Evolutionary conservation across 2,113 vertebrate species (phyloP), one percentile per base, ranked within the genome.

Genomic region (Cnemophilus loriae): DNA sequence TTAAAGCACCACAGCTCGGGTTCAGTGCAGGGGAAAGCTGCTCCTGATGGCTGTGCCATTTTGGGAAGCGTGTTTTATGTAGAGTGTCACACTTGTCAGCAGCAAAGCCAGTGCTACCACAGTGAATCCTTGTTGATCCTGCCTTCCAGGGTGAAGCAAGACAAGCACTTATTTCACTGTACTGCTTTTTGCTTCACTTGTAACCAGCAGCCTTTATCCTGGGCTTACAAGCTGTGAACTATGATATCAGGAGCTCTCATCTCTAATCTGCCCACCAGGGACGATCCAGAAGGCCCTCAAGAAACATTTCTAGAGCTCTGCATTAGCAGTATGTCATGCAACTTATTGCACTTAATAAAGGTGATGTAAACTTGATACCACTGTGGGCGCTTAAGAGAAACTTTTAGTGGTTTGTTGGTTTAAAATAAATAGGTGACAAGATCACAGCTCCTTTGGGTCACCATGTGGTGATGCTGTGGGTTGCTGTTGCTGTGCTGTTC

Each of bases 61-160:
- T 95, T 67, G 76, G 85, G 75, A 77, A 87, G 57, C 81, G 33
- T 8, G 1, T 68, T 87, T 91, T 79, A 46, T 56, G 42, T 39
- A 26, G 59, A 56, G 32, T 65, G 69, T 87, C 67, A 71, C 77
- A 61, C 60, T 79, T 76, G 77, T 94, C 89, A 84, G 80, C 80
- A 76, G 85, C 76, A 92, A 60, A 92, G 79, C 67, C 67, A 57
- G 28, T 2, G 2, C 90, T 79, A 18, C 49, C 78, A 32, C 69
- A 26, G 84, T 13, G 70, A 65, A 93, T 82, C 88, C 79, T 49
- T 33, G 88, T 37, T 92, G 94, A 92, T 88, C 88, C 71, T 94
- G 83, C 92, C 85, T 93, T 88, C 67, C 63, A 79, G 75, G 73
- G 55, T 42, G 82, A 91, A 53, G 92, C 46, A 49, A 74, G 67